A percentile compares a stretch with the other conserved stretches of the same genome.
These are phyloP conservation scores for Anadara kagoshimensis DNA, from an alignment of 1,140 invertebrate species.

Conservation along the genomic window DNA sequence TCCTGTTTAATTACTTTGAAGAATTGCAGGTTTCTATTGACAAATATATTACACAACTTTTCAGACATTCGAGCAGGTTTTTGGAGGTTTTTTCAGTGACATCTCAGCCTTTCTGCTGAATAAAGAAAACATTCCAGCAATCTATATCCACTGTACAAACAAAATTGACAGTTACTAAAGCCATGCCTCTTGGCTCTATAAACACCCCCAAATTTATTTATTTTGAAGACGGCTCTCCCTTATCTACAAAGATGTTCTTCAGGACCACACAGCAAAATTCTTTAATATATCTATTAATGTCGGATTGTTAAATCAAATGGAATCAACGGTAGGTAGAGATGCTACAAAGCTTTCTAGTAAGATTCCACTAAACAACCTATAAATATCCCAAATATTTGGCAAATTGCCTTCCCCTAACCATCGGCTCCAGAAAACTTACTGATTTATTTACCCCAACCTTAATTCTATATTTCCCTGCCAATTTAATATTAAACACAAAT, in stretches of 20 bases:
- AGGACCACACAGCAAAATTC: conserved; percentile 18
- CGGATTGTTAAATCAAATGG: conserved; percentile 2
- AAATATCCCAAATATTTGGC: conserved; percentile 8
- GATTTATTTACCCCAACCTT: too few species aligned
- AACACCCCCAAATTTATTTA: conserved; percentile 27
- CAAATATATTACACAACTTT: too few species aligned
- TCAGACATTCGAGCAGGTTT: too few species aligned
- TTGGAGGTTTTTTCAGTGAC: too few species aligned
- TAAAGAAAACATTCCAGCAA: too few species aligned
- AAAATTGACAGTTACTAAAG: conserved; percentile 18
- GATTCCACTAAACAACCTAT: conserved; percentile 6
- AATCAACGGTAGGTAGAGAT: background rate
- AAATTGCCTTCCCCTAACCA: background rate
- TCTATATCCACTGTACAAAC: conserved; percentile 10
- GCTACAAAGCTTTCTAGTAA: background rate
- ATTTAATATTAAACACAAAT: too few species aligned
- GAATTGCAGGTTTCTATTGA: too few species aligned
- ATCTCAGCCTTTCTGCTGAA: too few species aligned
- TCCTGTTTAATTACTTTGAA: too few species aligned
- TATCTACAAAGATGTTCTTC: conserved; percentile 6
- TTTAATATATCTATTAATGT: conserved; percentile 10
- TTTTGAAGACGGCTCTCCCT: conserved; percentile 20
- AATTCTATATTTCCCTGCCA: too few species aligned
- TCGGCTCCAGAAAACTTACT: background rate
- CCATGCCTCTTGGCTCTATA: conserved; percentile 8